Base-by-base conservation (phyloP, 2,888 invertebrate genomes). In the Trypoxylon attenuatum region DNA sequence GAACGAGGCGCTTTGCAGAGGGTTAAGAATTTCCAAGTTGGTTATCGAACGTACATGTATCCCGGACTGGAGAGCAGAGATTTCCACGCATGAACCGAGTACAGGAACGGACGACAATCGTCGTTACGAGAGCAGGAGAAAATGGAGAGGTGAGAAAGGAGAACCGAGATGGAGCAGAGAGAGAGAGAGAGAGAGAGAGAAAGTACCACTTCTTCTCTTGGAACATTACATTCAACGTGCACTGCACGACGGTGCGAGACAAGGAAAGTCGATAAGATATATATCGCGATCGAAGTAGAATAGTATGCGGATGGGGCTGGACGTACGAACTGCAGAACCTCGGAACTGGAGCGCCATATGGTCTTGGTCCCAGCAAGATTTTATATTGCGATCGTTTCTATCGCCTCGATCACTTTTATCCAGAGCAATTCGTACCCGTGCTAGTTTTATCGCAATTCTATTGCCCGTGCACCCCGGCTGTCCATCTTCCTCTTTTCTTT, bases 401-500 rank as follows among this genome's bases (percentile, higher is more conserved):
- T 73, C 68, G 68, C 51, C 61, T 73, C 79, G 72, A 77, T 80
- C 73, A 69, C 71, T 71, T 77, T 77, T 75, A 80, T 78, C 71
- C 46, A 47, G 39, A 67, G 54, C 61, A 42, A 62, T 72, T 72
- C 60, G 45, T 63, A 62, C 46, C 53, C 54, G 49, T 52, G 57
- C 63, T 47, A 66, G 56, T 73, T 75, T 71, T 73, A 73, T 67
- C 59, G 57, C 45, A 43, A 45, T 57, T 41, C 29, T 53, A 43
- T 68, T 60, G 54, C 39, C 27, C 52, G 8, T 15, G 18, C 21
- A 38, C 1, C 16, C 19, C 29, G 38, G 27, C 2, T 45, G 43
- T 22, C 16, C 41, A n/a, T n/a, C n/a, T 46, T 15, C 10, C 4
- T 43, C 46, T 46, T 41, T 23, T 19, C 42, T 5, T 27, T 22